Base-by-base conservation (phyloP, 2,888 invertebrate species). In the Tetragonula carbonaria region DNA sequence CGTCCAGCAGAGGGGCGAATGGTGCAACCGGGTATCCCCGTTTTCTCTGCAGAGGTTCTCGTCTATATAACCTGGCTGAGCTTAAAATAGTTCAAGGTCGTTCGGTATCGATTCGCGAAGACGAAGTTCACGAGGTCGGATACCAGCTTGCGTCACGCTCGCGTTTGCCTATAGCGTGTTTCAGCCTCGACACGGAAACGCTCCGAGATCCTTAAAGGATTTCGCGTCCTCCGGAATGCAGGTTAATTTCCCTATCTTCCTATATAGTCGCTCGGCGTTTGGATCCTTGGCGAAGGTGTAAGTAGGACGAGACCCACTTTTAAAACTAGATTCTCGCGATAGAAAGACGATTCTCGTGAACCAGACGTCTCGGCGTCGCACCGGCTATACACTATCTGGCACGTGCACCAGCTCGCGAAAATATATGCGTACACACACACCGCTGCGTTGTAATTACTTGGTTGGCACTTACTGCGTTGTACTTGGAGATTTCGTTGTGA, bases 31-130 rank as follows among this genome's bases (percentile, higher is more conserved):
- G 57, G 5, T 72, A 82, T 77, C 82, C 82, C 77, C 78, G 78
- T 78, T 85, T 81, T 63, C 87, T 74, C 90, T 82, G 90, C 89
- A 76, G 89, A 86, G 88, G 68, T 67, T 65, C 65, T 66, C 68
- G 74, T 65, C 80, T 85, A 77, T 86, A 83, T 78, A 85, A 85
- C 86, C 45, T 45, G 87, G 85, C 74, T 68, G 80, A 71, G 88
- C 88, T 89, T 82, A 87, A 93, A 93, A 92, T 92, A 88, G 93
- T 91, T 92, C 93, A 93, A 93, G 93, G 93, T 93, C 91, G 87
- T 81, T 82, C 78, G 72, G 74, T 92, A 93, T 93, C 91, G 93
- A 93, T 93, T 92, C 80, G 77, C 45, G 81, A 88, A 78, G 78
- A 84, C 87, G 86, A 89, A 90, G 90, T 91, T 92, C 90, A 91